Evolutionary conservation across 2,888 invertebrate genomes (phyloP), one percentile per base, ranked within the genome.

Genomic region (Allygus modestus): DNA sequence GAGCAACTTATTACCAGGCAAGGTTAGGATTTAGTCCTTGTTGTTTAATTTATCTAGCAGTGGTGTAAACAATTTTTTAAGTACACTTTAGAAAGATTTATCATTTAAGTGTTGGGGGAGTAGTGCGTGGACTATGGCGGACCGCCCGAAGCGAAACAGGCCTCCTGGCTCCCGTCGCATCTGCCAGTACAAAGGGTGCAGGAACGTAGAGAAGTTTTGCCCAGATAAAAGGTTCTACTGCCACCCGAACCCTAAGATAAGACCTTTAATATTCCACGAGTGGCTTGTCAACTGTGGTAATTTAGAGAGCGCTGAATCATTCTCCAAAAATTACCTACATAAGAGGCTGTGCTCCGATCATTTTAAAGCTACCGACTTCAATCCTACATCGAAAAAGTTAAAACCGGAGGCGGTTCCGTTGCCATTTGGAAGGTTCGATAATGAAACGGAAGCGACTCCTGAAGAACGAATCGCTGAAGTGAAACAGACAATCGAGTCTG

Each of bases 161-260:
- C 23, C 2, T 9, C 26, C 58, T 23, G 58, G 58, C 5, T 58
- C 58, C 20, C 58, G 58, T 23, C 20, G 58, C 7, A 58, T 58
- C 1, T 58, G 58, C 20, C 58, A 58, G 26, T 58, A 58, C 58
- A 20, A 58, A 58, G 58, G 23, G 23, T 58, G 58, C 20, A 58
- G 23, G 58, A 58, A 58, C 23, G 58, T 58, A 23, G 58, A 58
- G 23, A 58, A 12, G 20, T 26, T 58, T 9, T 58, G 58, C 20
- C 58, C 58, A 58, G 58, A 58, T 12, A 58, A 58, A 58, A 58
- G 58, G 20, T 58, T 58, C 26, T 58, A 58, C 23, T 58, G 58
- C 12, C 20, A 23, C 23, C 58, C 58, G 0, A 58, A 58, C 20
- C 58, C 23, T 2, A 58, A 5, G 15, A 0, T 58, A 5, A 20